Base-by-base conservation (phyloP, 1,140 invertebrate genomes). In the Trichonephila clavata region DNA sequence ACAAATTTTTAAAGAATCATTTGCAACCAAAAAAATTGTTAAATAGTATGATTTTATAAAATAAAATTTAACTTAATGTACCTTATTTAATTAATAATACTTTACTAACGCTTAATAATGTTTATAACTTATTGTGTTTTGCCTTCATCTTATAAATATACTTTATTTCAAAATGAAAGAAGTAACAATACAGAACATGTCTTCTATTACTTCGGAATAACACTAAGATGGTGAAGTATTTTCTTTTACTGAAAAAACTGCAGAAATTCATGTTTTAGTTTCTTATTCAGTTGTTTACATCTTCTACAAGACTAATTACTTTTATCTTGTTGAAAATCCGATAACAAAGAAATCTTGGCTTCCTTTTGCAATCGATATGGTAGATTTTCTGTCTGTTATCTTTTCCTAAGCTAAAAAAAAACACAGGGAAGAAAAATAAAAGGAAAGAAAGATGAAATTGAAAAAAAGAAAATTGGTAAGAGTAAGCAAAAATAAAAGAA, bases 311-410 rank as follows among this genome's bases (percentile, higher is more conserved):
- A 65, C 63, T 65, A 65, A 65, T 20, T 65, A 65, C 20, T 65
- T 65, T 65, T 20, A 65, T 65, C 63, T 65, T 20, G 20, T 20
- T 10, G 21, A 65, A 65, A 65, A 65, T 24, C 63, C 63, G 63
- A 65, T 65, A 65, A 65, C 63, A n/a, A 65, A n/a, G 63, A 65
- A 65, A 65, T 65, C 63, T 65, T 10, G 20, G 63, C n/a, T 65
- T 65, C 63, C 63, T 65, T 63, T 65, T 65, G 24, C 5, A 65
- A 65, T 65, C 63, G n/a, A 65, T 65, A 65, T n/a, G 24, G 20
- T 5, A 20, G 63, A 20, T n/a, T 16, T 65, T 65, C 63, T 65
- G 63, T 65, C 63, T n/a, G 6, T 24, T 20, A n/a, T 65, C 24
- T 10, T 20, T 65, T n/a, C 24, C 63, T n/a, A 65, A 24, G 24